Percentiles rank a stretch among this genome's conserved stretches.
phyloP scores from a whole-genome alignment of 2,113 vertebrate species.

The Eleginops maclovinus region DNA sequence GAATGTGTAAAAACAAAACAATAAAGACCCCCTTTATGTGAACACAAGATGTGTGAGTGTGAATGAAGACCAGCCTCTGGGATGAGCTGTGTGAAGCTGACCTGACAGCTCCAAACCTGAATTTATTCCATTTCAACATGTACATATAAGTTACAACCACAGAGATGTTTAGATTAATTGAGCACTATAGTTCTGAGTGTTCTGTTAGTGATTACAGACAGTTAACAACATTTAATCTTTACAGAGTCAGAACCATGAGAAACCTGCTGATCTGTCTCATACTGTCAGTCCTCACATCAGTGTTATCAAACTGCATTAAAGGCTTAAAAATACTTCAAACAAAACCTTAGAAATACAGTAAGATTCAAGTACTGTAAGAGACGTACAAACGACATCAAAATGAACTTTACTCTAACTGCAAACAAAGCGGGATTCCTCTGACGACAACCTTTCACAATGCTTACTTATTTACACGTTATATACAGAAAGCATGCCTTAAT shows the following conservation, averaged over 20 bases:
- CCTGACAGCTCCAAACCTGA: conserved; percentile 21
- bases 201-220: conserved; percentile 30
- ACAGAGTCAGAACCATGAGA: conserved; percentile 21
- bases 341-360: conserved; percentile 30
- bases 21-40: neutral
- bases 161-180: conserved; percentile 27
- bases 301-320: neutral
- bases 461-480: conserved; percentile 35
- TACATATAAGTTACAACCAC: conserved; percentile 35
- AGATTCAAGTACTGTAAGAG: conserved; percentile 25
- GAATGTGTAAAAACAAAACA: neutral
- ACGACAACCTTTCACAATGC: neutral
- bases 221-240: conserved; percentile 29
- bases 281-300: conserved; percentile 6
- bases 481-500: conserved; percentile 36
- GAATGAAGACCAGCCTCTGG: conserved; percentile 7
- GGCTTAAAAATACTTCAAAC: conserved; percentile 10
- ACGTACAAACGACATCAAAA: conserved; percentile 37
- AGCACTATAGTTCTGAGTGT: conserved; percentile 31
- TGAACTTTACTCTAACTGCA: conserved; percentile 20
- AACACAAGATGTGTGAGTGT: neutral
- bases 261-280: neutral
- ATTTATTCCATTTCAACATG: conserved; percentile 47
- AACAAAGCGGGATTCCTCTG: conserved; percentile 1
- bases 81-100: conserved; percentile 7